Conservation (phyloP, 2,888 invertebrate genomes). For the Hydropsyche betteni region DNA sequence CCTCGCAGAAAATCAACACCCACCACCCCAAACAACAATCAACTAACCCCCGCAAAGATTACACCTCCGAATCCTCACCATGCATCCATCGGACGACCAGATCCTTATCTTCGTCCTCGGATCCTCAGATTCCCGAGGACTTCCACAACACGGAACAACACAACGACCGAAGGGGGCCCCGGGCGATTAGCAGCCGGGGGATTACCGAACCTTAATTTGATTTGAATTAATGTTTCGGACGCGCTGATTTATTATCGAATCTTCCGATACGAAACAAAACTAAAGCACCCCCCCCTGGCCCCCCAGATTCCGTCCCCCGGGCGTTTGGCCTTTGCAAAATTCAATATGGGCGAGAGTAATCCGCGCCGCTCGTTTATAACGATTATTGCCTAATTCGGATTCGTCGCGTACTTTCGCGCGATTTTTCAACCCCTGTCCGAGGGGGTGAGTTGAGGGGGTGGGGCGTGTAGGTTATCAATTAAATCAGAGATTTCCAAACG, state of each 20-base stretch:
- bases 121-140: constrained; percentile 1
- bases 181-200: constrained; percentile 48
- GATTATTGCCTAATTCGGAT: constrained; percentile 60
- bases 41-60: no score
- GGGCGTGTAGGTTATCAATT: no score
- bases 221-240: constrained; percentile 52
- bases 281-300: constrained; percentile 5
- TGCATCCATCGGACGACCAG: no score
- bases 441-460: no score
- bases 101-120: no score
- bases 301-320: background rate
- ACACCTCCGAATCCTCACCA: no score
- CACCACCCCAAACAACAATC: no score
- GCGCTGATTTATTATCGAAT: constrained; percentile 51
- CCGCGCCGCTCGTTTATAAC: constrained; percentile 69
- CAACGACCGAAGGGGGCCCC: constrained; percentile 34
- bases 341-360: constrained; percentile 57
- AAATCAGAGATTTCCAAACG: no score
- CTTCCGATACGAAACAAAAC: constrained; percentile 30
- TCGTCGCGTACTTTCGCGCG: constrained; percentile 12
- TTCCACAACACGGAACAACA: constrained; percentile 11
- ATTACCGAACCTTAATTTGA: constrained; percentile 52
- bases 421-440: constrained; percentile 14
- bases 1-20: no score
- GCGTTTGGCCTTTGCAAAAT: background rate